phyloP scores from a whole-genome alignment of 1,140 invertebrate species.

The Bombus cullumanus region DNA sequence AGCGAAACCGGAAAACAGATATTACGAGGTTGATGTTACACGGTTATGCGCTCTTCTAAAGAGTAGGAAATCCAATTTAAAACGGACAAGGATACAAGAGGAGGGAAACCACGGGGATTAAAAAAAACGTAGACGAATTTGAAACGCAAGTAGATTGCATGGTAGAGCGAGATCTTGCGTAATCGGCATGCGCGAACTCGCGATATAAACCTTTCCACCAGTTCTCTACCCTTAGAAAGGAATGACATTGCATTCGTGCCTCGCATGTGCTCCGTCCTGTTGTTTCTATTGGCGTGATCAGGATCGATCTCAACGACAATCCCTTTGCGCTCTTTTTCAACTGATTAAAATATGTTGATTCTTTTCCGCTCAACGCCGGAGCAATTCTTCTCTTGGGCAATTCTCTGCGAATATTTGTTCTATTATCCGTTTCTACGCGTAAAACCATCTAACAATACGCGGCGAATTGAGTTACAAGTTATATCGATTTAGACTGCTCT shows the following conservation, averaged over 20 bases:
- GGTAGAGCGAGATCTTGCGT: background rate
- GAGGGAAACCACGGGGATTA: constrained; percentile 5
- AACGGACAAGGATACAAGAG: background rate
- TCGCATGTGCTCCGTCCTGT: background rate
- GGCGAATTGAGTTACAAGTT: background rate
- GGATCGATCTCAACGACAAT: background rate
- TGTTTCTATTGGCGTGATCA: background rate
- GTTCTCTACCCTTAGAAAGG: background rate
- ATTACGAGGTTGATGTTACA: background rate
- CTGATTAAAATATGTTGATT: too few species aligned
- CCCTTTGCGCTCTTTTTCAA: background rate
- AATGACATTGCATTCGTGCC: background rate
- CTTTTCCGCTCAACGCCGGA: fast-evolving
- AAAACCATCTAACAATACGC: background rate
- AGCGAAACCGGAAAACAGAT: background rate
- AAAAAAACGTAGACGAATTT: constrained; percentile 21
- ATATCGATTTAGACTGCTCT: background rate
- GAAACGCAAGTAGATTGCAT: background rate
- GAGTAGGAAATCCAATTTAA: background rate
- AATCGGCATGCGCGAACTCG: constrained; percentile 1
- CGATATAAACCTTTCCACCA: background rate
- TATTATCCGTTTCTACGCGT: background rate
- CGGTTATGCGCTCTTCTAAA: background rate
- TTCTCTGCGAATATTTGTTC: too few species aligned
- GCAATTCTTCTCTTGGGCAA: background rate